Base-by-base conservation (phyloP, 2,797 vertebrate genomes). In the Chaenodraco wilsoni region DNA sequence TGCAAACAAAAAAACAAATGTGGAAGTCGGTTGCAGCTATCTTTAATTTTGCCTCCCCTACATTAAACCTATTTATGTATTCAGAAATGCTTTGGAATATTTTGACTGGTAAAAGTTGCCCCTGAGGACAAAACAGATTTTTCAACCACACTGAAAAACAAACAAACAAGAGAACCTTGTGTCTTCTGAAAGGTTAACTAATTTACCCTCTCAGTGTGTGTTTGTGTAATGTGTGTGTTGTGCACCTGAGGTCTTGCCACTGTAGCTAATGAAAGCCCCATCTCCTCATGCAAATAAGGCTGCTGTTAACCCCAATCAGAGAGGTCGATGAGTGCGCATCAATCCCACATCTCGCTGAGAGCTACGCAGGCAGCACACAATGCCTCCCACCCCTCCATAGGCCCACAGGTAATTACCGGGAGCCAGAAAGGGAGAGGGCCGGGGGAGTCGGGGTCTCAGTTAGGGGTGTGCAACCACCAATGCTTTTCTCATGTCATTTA, bases 271-370 rank as follows among this genome's bases (percentile, higher is more conserved):
- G 83, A 89, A 93, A 86, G 68, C 81, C 84, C 79, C 83, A 44
- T 88, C 84, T 89, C 85, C 71, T 88, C 86, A 93, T 94, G 93
- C 88, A 95, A 92, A 95, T 94, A 80, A 94, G 89, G 74, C 75
- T 74, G 83, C 86, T 86, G 91, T 94, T 95, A 93, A 94, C 93
- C 93, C 92, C 93, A 94, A 94, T 95, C 93, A 94, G 78, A 82
- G 82, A 86, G 94, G 93, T 93, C 79, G 17, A 71, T 9, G 77
- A 67, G 81, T 74, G 86, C 67, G 65, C 90, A 89, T 91, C 90
- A 85, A 77, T 90, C 83, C 89, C 76, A 66, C 72, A 78, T 84
- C 82, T 84, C 83, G 74, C 82, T 70, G 65, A 85, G 84, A 80
- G 81, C 69, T 50, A 33, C 19, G 33, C 68, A 40, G 64, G 23